phyloP scores from a whole-genome alignment of 1,140 invertebrate species.

The Pissodes strobi region DNA sequence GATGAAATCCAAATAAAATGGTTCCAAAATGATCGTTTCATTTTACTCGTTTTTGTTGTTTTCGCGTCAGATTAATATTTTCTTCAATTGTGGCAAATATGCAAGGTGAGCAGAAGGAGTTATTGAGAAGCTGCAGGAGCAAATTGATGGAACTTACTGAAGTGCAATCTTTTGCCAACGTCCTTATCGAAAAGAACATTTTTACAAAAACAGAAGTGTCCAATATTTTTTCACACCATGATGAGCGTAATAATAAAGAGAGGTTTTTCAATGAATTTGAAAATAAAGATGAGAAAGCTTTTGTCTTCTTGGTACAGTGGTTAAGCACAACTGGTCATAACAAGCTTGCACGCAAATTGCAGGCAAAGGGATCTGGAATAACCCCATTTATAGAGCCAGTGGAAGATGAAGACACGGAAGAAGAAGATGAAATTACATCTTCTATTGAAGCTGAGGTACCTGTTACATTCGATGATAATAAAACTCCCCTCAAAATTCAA shows the following conservation, averaged over 20 bases:
- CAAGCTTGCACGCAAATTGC: conserved; percentile 9
- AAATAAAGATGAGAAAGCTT: conserved; percentile 24
- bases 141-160: conserved; percentile 25
- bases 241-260: conserved; percentile 33
- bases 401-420: conserved; percentile 11
- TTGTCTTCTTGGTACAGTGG: conserved; percentile 17
- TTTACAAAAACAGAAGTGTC: conserved; percentile 28
- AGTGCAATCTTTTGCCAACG: conserved; percentile 15
- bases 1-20: not conserved
- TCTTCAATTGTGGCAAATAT: conserved; percentile 5
- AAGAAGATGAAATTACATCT: conserved; percentile 11
- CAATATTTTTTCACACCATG: conserved; percentile 25
- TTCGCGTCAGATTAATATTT: not conserved
- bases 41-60: no score
- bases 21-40: not conserved
- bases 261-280: conserved; percentile 26
- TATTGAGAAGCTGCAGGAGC: conserved; percentile 21
- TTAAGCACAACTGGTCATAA: conserved; percentile 23
- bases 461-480: not conserved
- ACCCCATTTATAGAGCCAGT: not conserved
- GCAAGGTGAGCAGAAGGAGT: conserved; percentile 21
- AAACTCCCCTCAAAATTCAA: conserved; percentile 24
- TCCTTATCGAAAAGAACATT: conserved; percentile 17
- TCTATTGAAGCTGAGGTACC: conserved; percentile 16
- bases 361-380: not conserved